Conservation (phyloP, 37 sponge, comb jelly and placozoan genomes). For the Corticium candelabrum region DNA sequence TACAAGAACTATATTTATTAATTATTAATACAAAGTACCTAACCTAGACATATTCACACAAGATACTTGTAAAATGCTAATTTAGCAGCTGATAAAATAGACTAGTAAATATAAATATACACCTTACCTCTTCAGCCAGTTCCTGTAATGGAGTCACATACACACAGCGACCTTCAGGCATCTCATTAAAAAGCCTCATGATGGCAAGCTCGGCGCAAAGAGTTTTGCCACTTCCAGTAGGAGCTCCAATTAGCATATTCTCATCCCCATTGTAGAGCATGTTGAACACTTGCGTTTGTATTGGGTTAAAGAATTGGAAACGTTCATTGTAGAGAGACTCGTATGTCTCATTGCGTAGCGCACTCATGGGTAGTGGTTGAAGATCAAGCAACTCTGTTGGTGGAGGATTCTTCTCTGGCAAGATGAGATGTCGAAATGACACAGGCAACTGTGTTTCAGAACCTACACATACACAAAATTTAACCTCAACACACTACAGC, state of each 20-base stretch:
- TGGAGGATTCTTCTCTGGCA: slow-evolving; percentile 96
- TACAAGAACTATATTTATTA: too few species aligned
- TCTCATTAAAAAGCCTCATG: slow-evolving; percentile 54
- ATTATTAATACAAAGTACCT: too few species aligned
- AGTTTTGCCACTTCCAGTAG: slow-evolving; percentile 98
- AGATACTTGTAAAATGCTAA: too few species aligned
- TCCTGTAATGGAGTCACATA: slow-evolving; percentile 81
- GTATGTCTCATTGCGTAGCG: slow-evolving; percentile 65
- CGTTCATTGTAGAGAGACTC: slow-evolving; percentile 78
- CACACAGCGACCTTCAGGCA: slow-evolving; percentile 64
- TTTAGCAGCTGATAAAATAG: background rate
- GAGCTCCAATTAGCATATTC: slow-evolving; percentile 94
- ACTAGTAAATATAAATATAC: background rate
- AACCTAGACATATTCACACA: too few species aligned
- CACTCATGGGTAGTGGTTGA: slow-evolving; percentile 94
- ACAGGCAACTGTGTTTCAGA: slow-evolving; percentile 93
- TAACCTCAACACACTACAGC: slow-evolving; percentile 31
- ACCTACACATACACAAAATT: slow-evolving; percentile 16
- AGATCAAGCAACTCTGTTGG: slow-evolving; percentile 96
- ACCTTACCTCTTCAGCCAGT: slow-evolving; percentile 73
- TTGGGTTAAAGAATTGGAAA: slow-evolving; percentile 91
- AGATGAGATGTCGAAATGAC: slow-evolving; percentile 93
- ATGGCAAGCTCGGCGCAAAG: slow-evolving; percentile 98
- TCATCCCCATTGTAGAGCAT: slow-evolving; percentile 93
- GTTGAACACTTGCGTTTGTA: slow-evolving; percentile 99